Percentiles rank a stretch among this genome's conserved stretches.
phyloP scores from a whole-genome alignment of 2,888 invertebrate genomes.

The Parthenolecanium corni region DNA sequence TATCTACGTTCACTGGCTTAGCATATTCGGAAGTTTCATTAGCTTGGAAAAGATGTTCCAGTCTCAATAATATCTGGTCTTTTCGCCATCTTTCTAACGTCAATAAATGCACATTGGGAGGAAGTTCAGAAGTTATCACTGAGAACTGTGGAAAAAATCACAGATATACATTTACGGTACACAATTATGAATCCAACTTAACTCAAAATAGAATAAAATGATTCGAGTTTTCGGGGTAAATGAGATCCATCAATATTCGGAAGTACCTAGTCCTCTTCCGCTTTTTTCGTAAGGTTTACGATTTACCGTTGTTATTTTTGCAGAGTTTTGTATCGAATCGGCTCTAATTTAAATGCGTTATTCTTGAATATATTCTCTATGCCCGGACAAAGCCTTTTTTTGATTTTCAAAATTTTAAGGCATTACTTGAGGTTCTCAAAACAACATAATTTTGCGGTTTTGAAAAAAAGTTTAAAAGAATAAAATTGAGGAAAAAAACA shows the following conservation, averaged over 20 bases:
- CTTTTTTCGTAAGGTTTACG: too few relatives aligned
- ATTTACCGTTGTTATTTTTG: too few relatives aligned
- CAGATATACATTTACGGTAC: background rate
- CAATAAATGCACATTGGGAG: conserved; percentile 46
- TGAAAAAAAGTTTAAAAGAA: too few relatives aligned
- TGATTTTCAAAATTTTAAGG: too few relatives aligned
- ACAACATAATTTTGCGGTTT: too few relatives aligned
- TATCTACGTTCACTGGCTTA: conserved; percentile 36
- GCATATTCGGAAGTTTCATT: conserved; percentile 40
- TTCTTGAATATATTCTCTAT: too few relatives aligned
- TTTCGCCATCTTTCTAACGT: conserved; percentile 51
- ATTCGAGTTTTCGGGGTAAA: background rate
- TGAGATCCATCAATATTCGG: background rate
- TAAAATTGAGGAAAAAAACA: too few relatives aligned
- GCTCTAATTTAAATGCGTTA: too few relatives aligned
- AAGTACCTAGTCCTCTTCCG: background rate
- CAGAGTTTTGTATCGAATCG: too few relatives aligned
- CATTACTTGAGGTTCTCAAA: too few relatives aligned
- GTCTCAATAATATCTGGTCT: conserved; percentile 43
- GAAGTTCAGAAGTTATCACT: conserved; percentile 41
- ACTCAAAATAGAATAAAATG: conserved; percentile 3
- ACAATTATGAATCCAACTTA: background rate
- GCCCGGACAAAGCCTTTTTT: too few relatives aligned
- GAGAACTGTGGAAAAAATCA: conserved; percentile 39
- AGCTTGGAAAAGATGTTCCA: conserved; percentile 49